Evolutionary conservation across 2,113 vertebrate species (phyloP).

Genomic region (Sardina pilchardus): DNA sequence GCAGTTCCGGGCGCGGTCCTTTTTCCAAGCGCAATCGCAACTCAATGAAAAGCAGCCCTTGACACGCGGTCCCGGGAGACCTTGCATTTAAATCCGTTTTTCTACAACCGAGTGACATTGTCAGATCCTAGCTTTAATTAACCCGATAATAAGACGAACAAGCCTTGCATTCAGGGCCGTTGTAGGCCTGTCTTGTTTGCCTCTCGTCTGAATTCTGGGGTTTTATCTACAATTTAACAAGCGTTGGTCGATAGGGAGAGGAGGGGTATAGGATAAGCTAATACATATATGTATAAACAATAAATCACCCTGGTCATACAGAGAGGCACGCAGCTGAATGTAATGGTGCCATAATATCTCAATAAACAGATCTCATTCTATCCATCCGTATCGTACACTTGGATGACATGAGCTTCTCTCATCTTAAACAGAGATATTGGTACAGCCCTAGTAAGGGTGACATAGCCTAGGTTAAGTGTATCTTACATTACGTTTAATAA

Average conservation of each 20-base stretch:
- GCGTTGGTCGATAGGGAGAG: conserved; percentile 54
- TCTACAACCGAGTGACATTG: conserved; percentile 99
- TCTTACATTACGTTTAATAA: neutral
- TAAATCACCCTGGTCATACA: conserved; percentile 10
- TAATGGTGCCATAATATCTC: conserved; percentile 15
- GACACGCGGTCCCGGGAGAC: conserved; percentile 95
- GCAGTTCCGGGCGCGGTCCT: conserved; percentile 74
- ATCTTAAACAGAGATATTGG: neutral
- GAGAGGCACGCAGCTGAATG: neutral
- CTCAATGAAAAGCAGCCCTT: conserved; percentile 91
- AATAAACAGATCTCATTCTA: neutral
- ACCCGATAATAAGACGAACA: conserved; percentile 99
- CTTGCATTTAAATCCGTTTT: conserved; percentile 98
- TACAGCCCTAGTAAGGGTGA: neutral
- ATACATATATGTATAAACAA: conserved; percentile 29
- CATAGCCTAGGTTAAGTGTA: neutral
- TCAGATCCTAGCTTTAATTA: conserved; percentile 99
- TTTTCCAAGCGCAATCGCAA: conserved; percentile 69
- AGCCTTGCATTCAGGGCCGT: conserved; percentile 84
- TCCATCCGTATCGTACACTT: neutral
- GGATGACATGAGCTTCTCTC: neutral
- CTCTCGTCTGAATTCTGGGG: conserved; percentile 72
- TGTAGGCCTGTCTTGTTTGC: conserved; percentile 83
- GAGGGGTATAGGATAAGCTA: conserved; percentile 42
- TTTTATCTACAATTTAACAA: conserved; percentile 70